Percentiles rank a stretch among this genome's conserved stretches.
Conservation (phyloP, 2,797 vertebrate species). For the Crax fasciolata region DNA sequence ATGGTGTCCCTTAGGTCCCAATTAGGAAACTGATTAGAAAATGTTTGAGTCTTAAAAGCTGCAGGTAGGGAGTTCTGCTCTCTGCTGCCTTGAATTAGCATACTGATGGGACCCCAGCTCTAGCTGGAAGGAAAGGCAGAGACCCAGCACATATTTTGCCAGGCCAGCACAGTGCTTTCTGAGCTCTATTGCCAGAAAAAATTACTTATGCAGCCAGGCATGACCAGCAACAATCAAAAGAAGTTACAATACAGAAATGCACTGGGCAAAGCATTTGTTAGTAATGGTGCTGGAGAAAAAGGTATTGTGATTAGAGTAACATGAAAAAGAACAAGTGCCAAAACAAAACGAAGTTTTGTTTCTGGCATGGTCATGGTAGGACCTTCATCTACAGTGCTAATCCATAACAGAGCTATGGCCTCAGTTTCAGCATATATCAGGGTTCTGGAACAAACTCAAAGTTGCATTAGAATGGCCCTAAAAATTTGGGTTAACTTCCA, state of each 20-base stretch:
- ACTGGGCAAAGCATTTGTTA: background rate
- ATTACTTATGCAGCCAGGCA: background rate
- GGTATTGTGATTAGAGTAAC: background rate
- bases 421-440: background rate
- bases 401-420: background rate
- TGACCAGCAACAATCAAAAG: background rate
- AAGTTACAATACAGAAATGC: background rate
- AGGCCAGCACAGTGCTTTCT: background rate
- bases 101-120: slow-evolving; percentile 54
- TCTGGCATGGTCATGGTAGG: background rate
- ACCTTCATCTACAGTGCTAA: background rate
- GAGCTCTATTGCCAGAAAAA: background rate
- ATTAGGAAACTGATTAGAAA: slow-evolving; percentile 79
- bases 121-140: slow-evolving; percentile 35
- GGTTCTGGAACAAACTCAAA: background rate
- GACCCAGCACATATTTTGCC: background rate
- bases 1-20: slow-evolving; percentile 76
- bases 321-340: background rate
- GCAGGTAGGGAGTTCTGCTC: slow-evolving; percentile 66
- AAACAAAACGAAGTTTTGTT: background rate
- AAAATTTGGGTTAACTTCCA: background rate
- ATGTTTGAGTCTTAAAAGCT: slow-evolving; percentile 69
- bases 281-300: background rate
- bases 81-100: slow-evolving; percentile 69
- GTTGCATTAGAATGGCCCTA: background rate